A percentile compares a stretch with the other conserved stretches of the same genome.
Evolutionary conservation across 2,797 vertebrate genomes (phyloP).

Genomic region (Gymnoscopelus microlampas): DNA sequence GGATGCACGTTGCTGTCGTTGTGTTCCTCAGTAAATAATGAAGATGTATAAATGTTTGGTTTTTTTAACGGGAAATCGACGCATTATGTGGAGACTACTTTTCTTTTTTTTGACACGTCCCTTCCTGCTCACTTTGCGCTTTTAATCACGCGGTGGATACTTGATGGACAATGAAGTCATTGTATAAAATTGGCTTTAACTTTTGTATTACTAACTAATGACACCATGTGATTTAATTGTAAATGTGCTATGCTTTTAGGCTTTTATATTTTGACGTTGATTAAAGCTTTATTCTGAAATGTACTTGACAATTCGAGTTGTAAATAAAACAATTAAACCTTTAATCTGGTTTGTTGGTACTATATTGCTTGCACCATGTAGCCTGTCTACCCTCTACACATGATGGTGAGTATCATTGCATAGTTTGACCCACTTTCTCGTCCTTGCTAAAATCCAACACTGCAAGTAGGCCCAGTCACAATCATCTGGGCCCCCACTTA

Average conservation of each 20-base stretch:
- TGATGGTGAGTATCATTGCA: too few relatives aligned
- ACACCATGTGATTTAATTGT: slow-evolving; percentile 9
- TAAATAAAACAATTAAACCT: slow-evolving; percentile 9
- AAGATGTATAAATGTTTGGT: neutral
- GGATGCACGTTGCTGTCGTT: neutral
- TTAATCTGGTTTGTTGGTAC: neutral
- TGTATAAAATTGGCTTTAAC: slow-evolving; percentile 12
- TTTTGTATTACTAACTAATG: slow-evolving; percentile 9
- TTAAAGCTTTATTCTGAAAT: slow-evolving; percentile 53
- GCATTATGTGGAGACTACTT: neutral
- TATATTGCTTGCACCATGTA: neutral
- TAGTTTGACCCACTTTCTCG: too few relatives aligned
- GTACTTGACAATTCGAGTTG: slow-evolving; percentile 3
- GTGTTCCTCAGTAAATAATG: neutral
- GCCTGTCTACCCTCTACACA: too few relatives aligned
- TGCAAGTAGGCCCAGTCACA: too few relatives aligned
- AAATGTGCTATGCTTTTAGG: slow-evolving; percentile 30
- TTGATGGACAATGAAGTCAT: slow-evolving; percentile 14
- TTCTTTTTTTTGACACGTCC: neutral
- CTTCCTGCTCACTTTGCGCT: neutral
- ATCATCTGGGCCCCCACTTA: too few relatives aligned
- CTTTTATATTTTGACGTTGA: slow-evolving; percentile 42
- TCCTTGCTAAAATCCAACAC: too few relatives aligned
- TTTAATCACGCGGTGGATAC: neutral
- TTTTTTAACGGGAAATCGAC: slow-evolving; percentile 7